These are phyloP conservation scores for Tetramorium bicarinatum DNA, from an alignment of 2,888 invertebrate species.

Conservation along the genomic window DNA sequence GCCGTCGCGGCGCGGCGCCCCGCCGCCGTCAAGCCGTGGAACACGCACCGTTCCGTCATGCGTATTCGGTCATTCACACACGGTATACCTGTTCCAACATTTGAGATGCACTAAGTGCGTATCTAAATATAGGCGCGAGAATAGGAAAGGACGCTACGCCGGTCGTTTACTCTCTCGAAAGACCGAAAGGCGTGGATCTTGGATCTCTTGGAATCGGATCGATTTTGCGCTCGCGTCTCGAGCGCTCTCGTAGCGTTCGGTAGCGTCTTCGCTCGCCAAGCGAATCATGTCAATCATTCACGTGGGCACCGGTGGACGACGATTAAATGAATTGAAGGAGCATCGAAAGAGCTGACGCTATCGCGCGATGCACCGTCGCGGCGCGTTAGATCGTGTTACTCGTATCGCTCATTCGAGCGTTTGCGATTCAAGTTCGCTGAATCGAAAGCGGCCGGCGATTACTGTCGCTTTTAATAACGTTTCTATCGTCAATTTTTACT, in stretches of 20 bases:
- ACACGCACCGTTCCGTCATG: constrained; percentile 70
- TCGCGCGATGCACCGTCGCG: background rate
- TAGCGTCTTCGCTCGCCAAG: background rate
- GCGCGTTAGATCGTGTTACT: constrained; percentile 20
- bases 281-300: constrained; percentile 11
- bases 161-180: constrained; percentile 8
- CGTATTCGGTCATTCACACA: constrained; percentile 82
- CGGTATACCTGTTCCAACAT: constrained; percentile 78
- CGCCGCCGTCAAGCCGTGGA: constrained; percentile 70
- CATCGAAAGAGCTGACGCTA: background rate
- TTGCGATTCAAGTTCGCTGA: constrained; percentile 2
- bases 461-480: constrained; percentile 21
- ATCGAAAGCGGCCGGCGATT: constrained; percentile 9
- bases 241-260: no score
- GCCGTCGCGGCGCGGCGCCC: constrained; percentile 52
- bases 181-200: background rate
- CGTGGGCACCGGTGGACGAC: background rate
- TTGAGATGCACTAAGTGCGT: constrained; percentile 76
- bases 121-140: constrained; percentile 76
- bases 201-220: background rate
- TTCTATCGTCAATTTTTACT: background rate
- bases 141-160: constrained; percentile 43
- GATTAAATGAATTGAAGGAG: background rate
- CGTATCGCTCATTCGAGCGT: background rate
- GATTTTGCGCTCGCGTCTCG: background rate